Base-by-base conservation (phyloP, 2,113 vertebrate species). In the Phrynocephalus versicolor region DNA sequence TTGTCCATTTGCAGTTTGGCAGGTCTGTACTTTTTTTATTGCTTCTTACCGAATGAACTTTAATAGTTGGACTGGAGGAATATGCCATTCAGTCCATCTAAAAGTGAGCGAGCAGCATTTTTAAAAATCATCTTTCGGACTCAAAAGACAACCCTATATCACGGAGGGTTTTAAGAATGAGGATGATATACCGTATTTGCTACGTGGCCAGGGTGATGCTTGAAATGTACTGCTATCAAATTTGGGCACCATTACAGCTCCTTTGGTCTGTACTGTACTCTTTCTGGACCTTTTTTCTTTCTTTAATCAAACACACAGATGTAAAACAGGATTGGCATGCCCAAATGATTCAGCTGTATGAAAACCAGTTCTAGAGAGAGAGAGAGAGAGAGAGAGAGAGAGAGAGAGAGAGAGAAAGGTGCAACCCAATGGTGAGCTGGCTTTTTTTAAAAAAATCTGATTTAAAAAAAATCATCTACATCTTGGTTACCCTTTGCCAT, bases 231-330 rank as follows among this genome's bases (percentile, higher is more conserved):
- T 64, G 71, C 12, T n/a, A 78, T 33, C 39, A 74, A 30, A 21
- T 41, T 39, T 25, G 75, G 77, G 81, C n/a, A 71, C 67, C 16
- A 87, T 37, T 60, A 23, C 13, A 89, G 21, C 7, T 70, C 86
- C 89, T 65, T 30, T 81, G 39, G 84, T 73, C 81, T 93, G n/a
- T 72, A n/a, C n/a, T n/a, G n/a, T n/a, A 64, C 33, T 33, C 39
- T 77, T 62, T 41, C 6, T 67, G 18, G 51, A 6, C 77, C 15
- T 88, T 55, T 58, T 64, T 67, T n/a, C n/a, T n/a, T n/a, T n/a
- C n/a, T n/a, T n/a, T n/a, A n/a, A 65, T 45, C 33, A 62, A 37
- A 74, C 27, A 55, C 58, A 39, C 55, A 75, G 37, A 75, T 37
- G n/a, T 57, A 55, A 30, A 35, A 62, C 30, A 55, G 70, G 45